A percentile compares a stretch with the other conserved stretches of the same genome.
These are phyloP conservation scores for Hypomecis atomaria DNA, from an alignment of 2,888 invertebrate genomes.

Conservation along the genomic window DNA sequence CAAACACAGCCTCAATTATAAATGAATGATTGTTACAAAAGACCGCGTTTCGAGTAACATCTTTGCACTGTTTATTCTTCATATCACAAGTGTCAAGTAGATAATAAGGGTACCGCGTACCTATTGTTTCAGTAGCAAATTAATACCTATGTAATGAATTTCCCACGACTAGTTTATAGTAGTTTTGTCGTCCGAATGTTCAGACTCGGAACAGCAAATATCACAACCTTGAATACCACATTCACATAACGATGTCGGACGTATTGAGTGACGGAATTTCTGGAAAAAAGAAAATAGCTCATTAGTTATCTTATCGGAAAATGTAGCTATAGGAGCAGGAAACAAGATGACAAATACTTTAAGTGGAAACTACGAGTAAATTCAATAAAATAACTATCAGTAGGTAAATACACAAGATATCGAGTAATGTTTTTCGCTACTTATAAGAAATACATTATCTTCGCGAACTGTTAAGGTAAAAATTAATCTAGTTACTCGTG, in stretches of 20 bases:
- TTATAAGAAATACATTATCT: conserved; percentile 27
- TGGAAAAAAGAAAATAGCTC: conserved; percentile 67
- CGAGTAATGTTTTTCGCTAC: conserved; percentile 24
- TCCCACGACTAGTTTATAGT: conserved; percentile 71
- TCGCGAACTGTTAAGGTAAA: conserved; percentile 11
- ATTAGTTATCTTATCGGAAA: conserved; percentile 33
- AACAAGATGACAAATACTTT: conserved; percentile 26
- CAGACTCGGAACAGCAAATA: conserved; percentile 78
- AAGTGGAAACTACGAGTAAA: conserved; percentile 24
- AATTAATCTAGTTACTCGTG: conserved; percentile 24
- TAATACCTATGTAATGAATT: conserved; percentile 25
- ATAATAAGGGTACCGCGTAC: conserved; percentile 26
- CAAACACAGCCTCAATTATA: conserved; percentile 56
- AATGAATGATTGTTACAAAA: conserved; percentile 68
- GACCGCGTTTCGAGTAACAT: conserved; percentile 55
- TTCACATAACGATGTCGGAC: conserved; percentile 89
- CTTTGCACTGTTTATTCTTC: conserved; percentile 67
- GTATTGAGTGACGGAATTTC: conserved; percentile 91
- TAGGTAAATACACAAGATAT: conserved; percentile 23
- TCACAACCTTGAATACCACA: conserved; percentile 93
- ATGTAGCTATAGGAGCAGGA: conserved; percentile 14
- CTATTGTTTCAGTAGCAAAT: conserved; percentile 22
- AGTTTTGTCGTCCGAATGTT: conserved; percentile 73
- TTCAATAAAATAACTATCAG: conserved; percentile 6
- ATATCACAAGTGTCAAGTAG: conserved; percentile 55